Percentiles rank a stretch among this genome's conserved stretches.
phyloP scores from a whole-genome alignment of 2,888 invertebrate species.

The Platypus cylindrus region DNA sequence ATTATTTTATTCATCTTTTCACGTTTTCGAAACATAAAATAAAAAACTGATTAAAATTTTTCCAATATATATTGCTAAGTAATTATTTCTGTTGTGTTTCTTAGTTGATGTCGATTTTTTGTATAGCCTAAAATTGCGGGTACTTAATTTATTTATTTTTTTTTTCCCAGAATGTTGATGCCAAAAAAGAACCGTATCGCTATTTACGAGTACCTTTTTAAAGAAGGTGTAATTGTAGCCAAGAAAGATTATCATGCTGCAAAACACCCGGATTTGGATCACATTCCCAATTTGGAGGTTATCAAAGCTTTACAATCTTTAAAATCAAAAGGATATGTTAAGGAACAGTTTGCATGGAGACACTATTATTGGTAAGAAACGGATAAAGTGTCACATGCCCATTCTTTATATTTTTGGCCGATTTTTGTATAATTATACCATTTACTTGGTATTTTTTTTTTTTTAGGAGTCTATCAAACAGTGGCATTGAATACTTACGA shows the following conservation, averaged over 20 bases:
- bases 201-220: slow-evolving; percentile 96
- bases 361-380: slow-evolving; percentile 97
- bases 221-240: slow-evolving; percentile 98
- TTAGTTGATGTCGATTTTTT: slow-evolving; percentile 1
- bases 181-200: slow-evolving; percentile 93
- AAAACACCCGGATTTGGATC: slow-evolving; percentile 93
- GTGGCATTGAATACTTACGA: slow-evolving; percentile 93
- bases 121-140: neutral
- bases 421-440: slow-evolving; percentile 1
- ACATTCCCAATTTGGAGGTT: slow-evolving; percentile 93
- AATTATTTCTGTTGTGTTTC: slow-evolving; percentile 4
- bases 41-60: neutral
- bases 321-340: slow-evolving; percentile 94
- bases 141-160: slow-evolving; percentile 3
- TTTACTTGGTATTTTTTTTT: neutral
- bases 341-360: slow-evolving; percentile 99
- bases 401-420: slow-evolving; percentile 1
- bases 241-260: slow-evolving; percentile 97
- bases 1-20: neutral
- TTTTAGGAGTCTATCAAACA: slow-evolving; percentile 82
- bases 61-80: slow-evolving; percentile 8
- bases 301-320: slow-evolving; percentile 96
- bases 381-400: too few relatives aligned
- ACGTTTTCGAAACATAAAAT: neutral
- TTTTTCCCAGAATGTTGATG: slow-evolving; percentile 87